Conservation (phyloP, 2,113 vertebrate genomes). For the Telmatochromis bifrenatus region DNA sequence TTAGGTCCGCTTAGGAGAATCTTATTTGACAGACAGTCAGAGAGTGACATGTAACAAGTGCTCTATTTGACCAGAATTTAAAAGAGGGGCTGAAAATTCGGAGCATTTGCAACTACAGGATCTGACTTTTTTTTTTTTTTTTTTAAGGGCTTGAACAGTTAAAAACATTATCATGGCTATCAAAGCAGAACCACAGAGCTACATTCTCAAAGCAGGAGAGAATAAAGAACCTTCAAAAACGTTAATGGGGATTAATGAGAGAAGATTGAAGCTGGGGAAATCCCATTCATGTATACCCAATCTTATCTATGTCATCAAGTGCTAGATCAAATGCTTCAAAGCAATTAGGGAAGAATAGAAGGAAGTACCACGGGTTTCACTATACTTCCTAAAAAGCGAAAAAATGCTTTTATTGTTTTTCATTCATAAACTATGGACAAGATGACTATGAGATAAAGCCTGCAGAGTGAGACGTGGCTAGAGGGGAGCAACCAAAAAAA, state of each 20-base stretch:
- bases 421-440: neutral
- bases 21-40: neutral
- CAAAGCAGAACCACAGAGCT: neutral
- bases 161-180: neutral
- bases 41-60: neutral
- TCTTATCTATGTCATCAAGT: neutral
- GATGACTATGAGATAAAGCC: neutral
- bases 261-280: neutral
- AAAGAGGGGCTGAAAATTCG: accelerated
- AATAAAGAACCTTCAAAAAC: neutral
- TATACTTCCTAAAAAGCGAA: neutral
- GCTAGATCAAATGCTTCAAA: neutral
- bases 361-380: neutral
- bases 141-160: neutral
- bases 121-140: neutral
- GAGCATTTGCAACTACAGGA: neutral
- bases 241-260: neutral
- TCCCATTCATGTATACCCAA: neutral
- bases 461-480: neutral
- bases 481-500: neutral
- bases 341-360: neutral
- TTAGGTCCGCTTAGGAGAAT: neutral
- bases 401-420: neutral
- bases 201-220: neutral
- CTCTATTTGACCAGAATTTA: neutral